Conservation (phyloP, 2,797 vertebrate species). For the Babyrousa celebensis region DNA sequence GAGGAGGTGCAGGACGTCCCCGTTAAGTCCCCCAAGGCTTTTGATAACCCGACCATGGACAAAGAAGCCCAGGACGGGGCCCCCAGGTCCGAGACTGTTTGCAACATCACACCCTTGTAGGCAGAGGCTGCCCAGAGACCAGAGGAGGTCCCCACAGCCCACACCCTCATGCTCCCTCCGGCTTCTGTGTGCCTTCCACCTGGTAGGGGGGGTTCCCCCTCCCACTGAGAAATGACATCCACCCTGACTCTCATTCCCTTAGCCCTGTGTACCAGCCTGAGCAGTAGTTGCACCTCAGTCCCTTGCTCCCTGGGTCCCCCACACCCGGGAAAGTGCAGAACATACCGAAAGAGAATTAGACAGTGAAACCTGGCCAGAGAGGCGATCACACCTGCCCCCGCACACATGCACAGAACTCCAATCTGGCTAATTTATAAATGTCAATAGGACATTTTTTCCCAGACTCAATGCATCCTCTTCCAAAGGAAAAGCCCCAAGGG, state of each 20-base stretch:
- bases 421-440: too few species aligned
- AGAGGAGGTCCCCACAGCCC: not conserved
- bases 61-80: constrained; percentile 84
- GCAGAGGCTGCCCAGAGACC: constrained; percentile 28
- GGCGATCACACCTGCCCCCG: not conserved
- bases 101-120: constrained; percentile 90
- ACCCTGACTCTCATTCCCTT: constrained; percentile 60
- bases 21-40: constrained; percentile 86
- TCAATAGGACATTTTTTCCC: not conserved
- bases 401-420: not conserved
- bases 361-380: not conserved
- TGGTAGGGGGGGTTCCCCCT: not conserved
- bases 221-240: constrained; percentile 58
- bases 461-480: not conserved
- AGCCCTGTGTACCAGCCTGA: not conserved
- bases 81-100: constrained; percentile 66
- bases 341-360: not conserved
- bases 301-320: not conserved
- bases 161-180: not conserved
- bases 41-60: constrained; percentile 86
- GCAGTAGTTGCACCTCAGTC: not conserved
- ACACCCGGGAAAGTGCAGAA: accelerated
- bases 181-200: constrained; percentile 68
- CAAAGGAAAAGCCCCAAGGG: not conserved
- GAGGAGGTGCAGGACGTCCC: constrained; percentile 81